A percentile compares a stretch with the other conserved stretches of the same genome.
phyloP scores from a whole-genome alignment of 2,797 vertebrate species.

The Sebastes ruberrimus region DNA sequence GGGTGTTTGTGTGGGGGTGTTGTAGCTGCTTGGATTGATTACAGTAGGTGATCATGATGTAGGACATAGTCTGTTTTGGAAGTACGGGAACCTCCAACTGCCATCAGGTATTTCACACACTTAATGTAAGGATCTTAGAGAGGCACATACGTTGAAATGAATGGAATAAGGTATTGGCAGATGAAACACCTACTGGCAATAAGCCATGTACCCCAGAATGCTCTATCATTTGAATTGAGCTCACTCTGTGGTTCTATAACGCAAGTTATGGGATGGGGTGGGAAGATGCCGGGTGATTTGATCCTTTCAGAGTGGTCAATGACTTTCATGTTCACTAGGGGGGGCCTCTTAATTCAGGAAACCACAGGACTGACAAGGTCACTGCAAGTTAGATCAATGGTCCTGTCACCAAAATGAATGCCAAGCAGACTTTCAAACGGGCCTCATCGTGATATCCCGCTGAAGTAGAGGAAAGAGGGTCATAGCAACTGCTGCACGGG shows the following conservation, averaged over 20 bases:
- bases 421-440: too few species aligned
- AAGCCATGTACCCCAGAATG: not conserved
- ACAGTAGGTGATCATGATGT: not conserved
- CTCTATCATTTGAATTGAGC: not conserved
- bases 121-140: not conserved
- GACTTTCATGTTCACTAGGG: slow-evolving; percentile 8
- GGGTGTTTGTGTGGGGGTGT: not conserved
- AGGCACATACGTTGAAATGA: not conserved
- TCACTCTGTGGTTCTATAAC: not conserved
- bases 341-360: not conserved
- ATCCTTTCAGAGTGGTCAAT: not conserved
- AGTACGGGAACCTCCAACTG: not conserved
- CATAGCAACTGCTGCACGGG: too few species aligned
- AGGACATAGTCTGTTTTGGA: not conserved
- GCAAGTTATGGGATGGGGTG: not conserved
- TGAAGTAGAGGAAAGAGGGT: too few species aligned
- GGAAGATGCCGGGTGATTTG: not conserved
- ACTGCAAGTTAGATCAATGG: not conserved
- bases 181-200: not conserved
- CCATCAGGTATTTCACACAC: not conserved
- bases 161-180: not conserved
- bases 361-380: not conserved
- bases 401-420: not conserved
- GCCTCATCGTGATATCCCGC: too few species aligned
- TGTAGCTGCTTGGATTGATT: not conserved